Conservation (phyloP, 1,140 invertebrate genomes). For the Rhagoletis zephyria region DNA sequence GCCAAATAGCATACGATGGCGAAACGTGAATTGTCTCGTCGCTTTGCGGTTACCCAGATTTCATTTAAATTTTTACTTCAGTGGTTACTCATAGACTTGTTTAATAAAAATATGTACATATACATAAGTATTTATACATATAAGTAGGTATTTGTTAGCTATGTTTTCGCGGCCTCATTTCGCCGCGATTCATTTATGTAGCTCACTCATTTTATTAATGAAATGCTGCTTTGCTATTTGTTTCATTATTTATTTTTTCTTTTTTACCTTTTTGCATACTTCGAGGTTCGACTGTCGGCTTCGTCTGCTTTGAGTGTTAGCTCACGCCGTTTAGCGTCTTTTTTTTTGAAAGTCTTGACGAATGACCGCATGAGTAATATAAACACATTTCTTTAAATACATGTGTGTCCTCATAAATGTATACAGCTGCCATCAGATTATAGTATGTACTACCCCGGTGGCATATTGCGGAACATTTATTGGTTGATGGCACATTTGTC, state of each 20-base stretch:
- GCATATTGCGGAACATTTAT: constrained; percentile 38
- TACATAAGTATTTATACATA: background rate
- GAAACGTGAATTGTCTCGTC: background rate
- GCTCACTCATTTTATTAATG: constrained; percentile 29
- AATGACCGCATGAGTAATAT: constrained; percentile 18
- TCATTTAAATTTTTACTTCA: background rate
- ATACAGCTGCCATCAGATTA: background rate
- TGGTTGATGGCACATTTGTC: constrained; percentile 44
- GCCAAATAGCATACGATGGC: background rate
- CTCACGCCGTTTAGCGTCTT: background rate
- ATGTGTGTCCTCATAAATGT: background rate
- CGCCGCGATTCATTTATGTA: background rate
- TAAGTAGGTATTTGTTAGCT: background rate
- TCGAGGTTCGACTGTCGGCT: background rate
- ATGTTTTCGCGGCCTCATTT: background rate
- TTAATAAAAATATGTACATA: background rate
- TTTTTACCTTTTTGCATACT: background rate
- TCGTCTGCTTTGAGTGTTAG: background rate
- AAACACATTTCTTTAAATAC: background rate
- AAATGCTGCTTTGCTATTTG: background rate
- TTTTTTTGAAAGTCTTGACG: background rate
- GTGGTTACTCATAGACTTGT: background rate
- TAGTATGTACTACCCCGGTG: background rate
- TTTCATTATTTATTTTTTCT: background rate
- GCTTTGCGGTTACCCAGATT: constrained; percentile 8